A percentile compares a stretch with the other conserved stretches of the same genome.
Evolutionary conservation across 2,113 vertebrate species (phyloP).

Genomic region (Platycercus adscitus): DNA sequence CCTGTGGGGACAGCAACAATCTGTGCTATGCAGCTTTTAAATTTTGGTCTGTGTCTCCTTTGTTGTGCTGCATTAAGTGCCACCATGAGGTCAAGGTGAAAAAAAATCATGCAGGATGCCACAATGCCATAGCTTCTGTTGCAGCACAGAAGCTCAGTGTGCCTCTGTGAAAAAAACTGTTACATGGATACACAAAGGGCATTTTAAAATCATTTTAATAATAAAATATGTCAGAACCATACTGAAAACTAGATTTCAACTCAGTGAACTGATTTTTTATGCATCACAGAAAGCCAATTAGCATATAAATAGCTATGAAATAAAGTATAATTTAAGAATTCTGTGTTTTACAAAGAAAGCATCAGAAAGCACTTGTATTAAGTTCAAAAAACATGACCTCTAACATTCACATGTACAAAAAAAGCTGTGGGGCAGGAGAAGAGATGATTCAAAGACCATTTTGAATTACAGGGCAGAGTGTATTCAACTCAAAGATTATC

Average conservation of each 20-base stretch:
- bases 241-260: conserved; percentile 63
- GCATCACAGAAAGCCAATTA: conserved; percentile 71
- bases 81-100: conserved; percentile 8
- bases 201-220: conserved; percentile 70
- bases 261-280: conserved; percentile 67
- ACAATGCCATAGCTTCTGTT: conserved; percentile 27
- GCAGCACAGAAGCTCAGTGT: conserved; percentile 17
- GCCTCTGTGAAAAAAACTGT: conserved; percentile 43
- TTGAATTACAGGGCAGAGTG: background rate
- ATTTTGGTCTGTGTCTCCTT: conserved; percentile 30
- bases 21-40: conserved; percentile 39
- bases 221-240: conserved; percentile 66
- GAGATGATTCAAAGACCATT: background rate
- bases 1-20: background rate
- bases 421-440: background rate
- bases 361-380: conserved; percentile 46
- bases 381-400: conserved; percentile 52
- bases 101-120: conserved; percentile 25
- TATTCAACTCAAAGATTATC: background rate
- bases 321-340: conserved; percentile 69
- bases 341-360: conserved; percentile 51
- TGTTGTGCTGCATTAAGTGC: background rate
- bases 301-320: conserved; percentile 70
- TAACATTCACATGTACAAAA: background rate
- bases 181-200: conserved; percentile 58